These are phyloP conservation scores for Tiphia femorata DNA, from an alignment of 2,888 invertebrate species.

Conservation along the genomic window DNA sequence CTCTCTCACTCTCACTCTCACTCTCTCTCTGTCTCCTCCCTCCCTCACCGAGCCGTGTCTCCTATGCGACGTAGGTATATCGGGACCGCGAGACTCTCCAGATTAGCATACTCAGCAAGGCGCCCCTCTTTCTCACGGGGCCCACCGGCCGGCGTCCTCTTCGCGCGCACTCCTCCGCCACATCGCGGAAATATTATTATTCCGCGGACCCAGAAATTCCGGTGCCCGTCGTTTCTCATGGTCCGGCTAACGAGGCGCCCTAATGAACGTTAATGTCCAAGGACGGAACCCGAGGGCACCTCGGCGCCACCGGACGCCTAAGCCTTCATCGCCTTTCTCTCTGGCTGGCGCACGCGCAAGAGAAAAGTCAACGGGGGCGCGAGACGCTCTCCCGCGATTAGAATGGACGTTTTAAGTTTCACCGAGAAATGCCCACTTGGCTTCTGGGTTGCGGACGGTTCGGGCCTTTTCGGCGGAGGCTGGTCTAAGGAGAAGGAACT, in stretches of 20 bases:
- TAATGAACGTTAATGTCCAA: conserved; percentile 37
- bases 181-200: conserved; percentile 39
- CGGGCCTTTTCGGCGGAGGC: too few relatives aligned
- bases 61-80: conserved; percentile 41
- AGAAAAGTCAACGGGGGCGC: too few relatives aligned
- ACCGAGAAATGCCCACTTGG: too few relatives aligned
- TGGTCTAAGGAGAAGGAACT: too few relatives aligned
- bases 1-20: conserved; percentile 1
- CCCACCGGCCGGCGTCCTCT: conserved; percentile 19
- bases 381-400: too few relatives aligned
- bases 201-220: conserved; percentile 23
- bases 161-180: conserved; percentile 27
- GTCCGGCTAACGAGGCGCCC: conserved; percentile 27
- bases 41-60: too few relatives aligned
- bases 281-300: conserved; percentile 20
- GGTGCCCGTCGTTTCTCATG: conserved; percentile 24
- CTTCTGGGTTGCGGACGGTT: too few relatives aligned
- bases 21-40: too few relatives aligned
- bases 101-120: conserved; percentile 53
- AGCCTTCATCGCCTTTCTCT: too few relatives aligned
- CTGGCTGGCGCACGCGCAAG: too few relatives aligned
- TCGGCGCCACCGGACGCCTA: conserved; percentile 15
- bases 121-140: conserved; percentile 22
- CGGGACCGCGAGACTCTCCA: conserved; percentile 29
- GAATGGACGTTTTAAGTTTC: too few relatives aligned